These are phyloP conservation scores for Brienomyrus brachyistius DNA, from an alignment of 2,113 vertebrate genomes.

Conservation along the genomic window DNA sequence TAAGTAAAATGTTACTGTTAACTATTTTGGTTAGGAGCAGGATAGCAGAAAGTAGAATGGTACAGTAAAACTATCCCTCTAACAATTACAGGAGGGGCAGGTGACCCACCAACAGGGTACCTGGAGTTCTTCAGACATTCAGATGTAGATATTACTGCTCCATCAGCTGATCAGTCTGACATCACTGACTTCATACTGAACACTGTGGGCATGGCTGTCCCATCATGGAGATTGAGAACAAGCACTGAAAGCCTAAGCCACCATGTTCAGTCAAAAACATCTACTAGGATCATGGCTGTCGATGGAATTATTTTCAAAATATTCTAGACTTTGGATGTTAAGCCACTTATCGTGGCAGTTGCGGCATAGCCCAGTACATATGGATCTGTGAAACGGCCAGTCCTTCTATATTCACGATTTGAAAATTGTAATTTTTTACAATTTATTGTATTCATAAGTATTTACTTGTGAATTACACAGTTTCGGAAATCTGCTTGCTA, in stretches of 20 bases:
- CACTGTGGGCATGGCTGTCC: background rate
- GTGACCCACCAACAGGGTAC: background rate
- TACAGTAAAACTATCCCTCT: background rate
- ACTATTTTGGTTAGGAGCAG: background rate
- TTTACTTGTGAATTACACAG: background rate
- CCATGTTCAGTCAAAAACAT: background rate
- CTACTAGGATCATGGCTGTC: background rate
- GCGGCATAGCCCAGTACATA: background rate
- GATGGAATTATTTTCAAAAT: background rate
- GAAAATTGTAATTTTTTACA: background rate
- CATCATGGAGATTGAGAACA: background rate
- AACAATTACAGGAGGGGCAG: background rate
- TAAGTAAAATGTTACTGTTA: background rate
- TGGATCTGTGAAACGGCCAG: background rate
- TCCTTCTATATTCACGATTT: background rate
- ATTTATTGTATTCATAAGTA: too few species aligned
- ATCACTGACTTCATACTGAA: background rate
- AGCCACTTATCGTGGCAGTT: background rate
- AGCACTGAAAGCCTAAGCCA: background rate
- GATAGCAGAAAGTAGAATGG: background rate
- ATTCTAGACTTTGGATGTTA: background rate
- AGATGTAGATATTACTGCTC: background rate
- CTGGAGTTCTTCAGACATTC: background rate
- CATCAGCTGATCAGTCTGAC: background rate
- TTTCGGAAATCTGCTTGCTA: background rate